Conservation (phyloP, 1,140 invertebrate genomes). For the Himalopsyche phryganea region DNA sequence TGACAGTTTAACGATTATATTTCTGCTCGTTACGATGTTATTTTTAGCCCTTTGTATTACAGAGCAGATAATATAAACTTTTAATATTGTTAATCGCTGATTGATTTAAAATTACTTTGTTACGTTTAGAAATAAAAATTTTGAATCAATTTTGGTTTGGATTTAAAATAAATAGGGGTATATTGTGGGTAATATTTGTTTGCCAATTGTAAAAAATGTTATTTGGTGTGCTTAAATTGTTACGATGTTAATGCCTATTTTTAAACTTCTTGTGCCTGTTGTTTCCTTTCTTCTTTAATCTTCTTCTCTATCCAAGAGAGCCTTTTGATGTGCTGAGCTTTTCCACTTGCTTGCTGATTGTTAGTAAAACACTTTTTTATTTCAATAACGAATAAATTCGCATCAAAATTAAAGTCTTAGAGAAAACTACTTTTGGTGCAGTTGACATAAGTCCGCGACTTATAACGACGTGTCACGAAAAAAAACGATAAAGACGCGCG, state of each 20-base stretch:
- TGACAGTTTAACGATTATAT: constrained; percentile 7
- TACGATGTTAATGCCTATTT: constrained; percentile 31
- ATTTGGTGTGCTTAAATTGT: constrained; percentile 28
- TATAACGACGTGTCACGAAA: neutral
- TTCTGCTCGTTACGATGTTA: constrained; percentile 24
- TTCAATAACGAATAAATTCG: no score
- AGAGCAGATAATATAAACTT: constrained; percentile 11
- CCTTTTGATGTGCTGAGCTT: neutral
- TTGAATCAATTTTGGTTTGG: constrained; percentile 21
- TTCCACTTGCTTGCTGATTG: constrained; percentile 10
- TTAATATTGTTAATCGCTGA: constrained; percentile 15
- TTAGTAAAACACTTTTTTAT: no score
- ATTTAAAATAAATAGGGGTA: constrained; percentile 15
- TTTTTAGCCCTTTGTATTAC: constrained; percentile 23
- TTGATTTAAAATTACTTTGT: constrained; percentile 20
- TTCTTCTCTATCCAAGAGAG: constrained; percentile 11
- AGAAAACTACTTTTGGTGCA: neutral
- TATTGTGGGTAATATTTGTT: neutral
- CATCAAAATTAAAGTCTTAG: neutral
- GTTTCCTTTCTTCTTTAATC: constrained; percentile 22
- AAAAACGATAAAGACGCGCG: neutral
- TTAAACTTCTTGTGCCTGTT: constrained; percentile 30
- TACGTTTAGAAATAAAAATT: constrained; percentile 18
- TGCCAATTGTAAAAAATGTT: constrained; percentile 8
- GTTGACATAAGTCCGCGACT: no score